Evolutionary conservation across 2,113 vertebrate genomes (phyloP).

Genomic region (Hippocampus mohnikei): DNA sequence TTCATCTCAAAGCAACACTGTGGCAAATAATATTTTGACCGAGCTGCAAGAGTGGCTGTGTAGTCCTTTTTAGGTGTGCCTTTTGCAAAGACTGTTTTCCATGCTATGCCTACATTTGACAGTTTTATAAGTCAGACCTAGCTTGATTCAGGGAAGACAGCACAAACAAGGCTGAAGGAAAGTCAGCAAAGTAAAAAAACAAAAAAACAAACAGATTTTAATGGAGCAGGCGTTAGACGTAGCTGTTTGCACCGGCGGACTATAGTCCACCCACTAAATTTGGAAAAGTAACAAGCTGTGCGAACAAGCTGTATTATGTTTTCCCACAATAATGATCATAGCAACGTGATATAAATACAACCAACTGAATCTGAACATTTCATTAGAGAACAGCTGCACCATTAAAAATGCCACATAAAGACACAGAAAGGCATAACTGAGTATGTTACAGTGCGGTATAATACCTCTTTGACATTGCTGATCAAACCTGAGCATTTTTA

Average conservation of each 20-base stretch:
- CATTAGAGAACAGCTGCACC: neutral
- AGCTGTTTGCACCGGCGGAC: constrained; percentile 1
- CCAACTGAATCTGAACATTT: neutral
- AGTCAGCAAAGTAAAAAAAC: constrained; percentile 14
- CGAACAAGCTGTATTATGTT: constrained; percentile 4
- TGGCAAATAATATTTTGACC: neutral
- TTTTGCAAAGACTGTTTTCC: neutral
- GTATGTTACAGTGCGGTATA: no score
- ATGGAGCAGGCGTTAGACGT: neutral
- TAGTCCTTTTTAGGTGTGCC: neutral
- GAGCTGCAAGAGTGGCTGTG: neutral
- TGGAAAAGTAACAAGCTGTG: constrained; percentile 8
- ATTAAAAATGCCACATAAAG: neutral
- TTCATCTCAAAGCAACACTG: neutral
- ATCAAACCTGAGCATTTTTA: no score
- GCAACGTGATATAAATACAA: neutral
- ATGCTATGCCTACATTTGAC: neutral
- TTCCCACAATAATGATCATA: neutral
- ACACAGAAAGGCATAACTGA: neutral
- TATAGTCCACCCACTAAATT: constrained; percentile 12
- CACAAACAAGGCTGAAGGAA: constrained; percentile 1
- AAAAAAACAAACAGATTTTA: constrained; percentile 2
- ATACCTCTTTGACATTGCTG: no score
- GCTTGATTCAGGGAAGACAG: neutral
- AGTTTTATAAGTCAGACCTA: neutral